A percentile compares a stretch with the other conserved stretches of the same genome.
phyloP scores from a whole-genome alignment of 2,888 invertebrate genomes.

The Nemotelus nigrinus region DNA sequence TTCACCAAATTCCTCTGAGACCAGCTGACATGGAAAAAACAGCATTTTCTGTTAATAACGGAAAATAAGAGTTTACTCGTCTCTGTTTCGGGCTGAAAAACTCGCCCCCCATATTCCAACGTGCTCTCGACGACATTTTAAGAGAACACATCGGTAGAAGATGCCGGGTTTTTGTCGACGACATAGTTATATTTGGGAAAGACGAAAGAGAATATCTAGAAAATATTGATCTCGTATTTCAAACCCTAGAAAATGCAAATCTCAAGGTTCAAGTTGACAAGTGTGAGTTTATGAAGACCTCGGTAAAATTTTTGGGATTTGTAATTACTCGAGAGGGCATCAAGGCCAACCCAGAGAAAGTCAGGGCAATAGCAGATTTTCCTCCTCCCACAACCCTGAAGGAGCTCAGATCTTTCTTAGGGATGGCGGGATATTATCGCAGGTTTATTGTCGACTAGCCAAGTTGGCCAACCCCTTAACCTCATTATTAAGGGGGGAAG shows the following conservation, averaged over 20 bases:
- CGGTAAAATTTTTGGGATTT: slow-evolving; percentile 24
- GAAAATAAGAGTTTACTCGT: slow-evolving; percentile 6
- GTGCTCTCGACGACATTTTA: slow-evolving; percentile 12
- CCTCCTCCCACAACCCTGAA: slow-evolving; percentile 20
- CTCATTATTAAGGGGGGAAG: no score
- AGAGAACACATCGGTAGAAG: slow-evolving; percentile 14
- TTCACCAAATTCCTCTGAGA: neutral
- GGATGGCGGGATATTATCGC: slow-evolving; percentile 2
- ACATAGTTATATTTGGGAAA: slow-evolving; percentile 13
- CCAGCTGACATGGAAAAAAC: neutral
- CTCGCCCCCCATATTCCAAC: neutral
- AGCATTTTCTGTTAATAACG: slow-evolving; percentile 1
- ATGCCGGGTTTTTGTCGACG: slow-evolving; percentile 13
- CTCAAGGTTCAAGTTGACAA: slow-evolving; percentile 22
- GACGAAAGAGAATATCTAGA: neutral
- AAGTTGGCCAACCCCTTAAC: neutral
- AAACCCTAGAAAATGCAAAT: slow-evolving; percentile 2
- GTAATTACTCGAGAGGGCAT: slow-evolving; percentile 21
- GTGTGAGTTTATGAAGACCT: neutral
- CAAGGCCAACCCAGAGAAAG: slow-evolving; percentile 18
- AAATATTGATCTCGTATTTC: slow-evolving; percentile 9
- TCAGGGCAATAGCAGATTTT: slow-evolving; percentile 28
- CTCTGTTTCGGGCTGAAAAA: neutral
- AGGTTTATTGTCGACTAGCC: neutral
- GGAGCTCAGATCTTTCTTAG: slow-evolving; percentile 10